Percentiles rank a stretch among this genome's conserved stretches.
These are phyloP conservation scores for Oenanthe melanoleuca DNA, from an alignment of 2,113 vertebrate species.

Conservation along the genomic window DNA sequence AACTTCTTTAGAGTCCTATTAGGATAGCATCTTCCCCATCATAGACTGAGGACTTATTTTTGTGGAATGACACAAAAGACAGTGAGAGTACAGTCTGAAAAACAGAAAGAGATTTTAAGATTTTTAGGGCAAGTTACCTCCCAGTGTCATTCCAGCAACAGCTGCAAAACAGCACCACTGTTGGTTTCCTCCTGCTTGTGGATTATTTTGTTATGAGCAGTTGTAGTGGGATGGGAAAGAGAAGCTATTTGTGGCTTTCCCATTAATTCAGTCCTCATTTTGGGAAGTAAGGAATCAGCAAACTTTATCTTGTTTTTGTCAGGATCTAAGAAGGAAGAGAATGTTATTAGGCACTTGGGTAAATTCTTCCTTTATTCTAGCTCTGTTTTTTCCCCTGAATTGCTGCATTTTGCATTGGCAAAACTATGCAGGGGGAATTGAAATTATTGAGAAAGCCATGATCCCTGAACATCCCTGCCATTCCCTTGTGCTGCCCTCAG, in stretches of 20 bases:
- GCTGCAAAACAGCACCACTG: not conserved
- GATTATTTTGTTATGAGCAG: not conserved
- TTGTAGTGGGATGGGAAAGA: not conserved
- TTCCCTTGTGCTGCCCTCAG: not conserved
- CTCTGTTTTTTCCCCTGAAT: not conserved
- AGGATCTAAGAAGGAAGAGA: not conserved
- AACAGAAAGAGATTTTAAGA: not conserved
- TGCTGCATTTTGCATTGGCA: not conserved
- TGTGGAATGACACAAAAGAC: conserved; percentile 10
- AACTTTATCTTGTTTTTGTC: conserved; percentile 12
- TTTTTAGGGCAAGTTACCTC: not conserved
- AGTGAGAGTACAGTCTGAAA: not conserved
- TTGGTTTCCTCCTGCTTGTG: not conserved
- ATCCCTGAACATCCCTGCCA: not conserved
- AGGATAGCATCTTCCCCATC: not conserved
- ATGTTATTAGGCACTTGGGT: not conserved
- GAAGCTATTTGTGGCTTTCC: conserved; percentile 52
- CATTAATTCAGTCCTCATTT: conserved; percentile 41
- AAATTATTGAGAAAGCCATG: not conserved
- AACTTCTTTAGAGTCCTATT: not conserved
- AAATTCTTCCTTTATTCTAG: conserved; percentile 30
- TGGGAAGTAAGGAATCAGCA: conserved; percentile 58
- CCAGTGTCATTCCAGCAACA: not conserved
- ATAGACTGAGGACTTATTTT: not conserved
- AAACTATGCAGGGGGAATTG: not conserved